Conservation (phyloP, 2,888 invertebrate genomes). For the Pogonocherus hispidulus region DNA sequence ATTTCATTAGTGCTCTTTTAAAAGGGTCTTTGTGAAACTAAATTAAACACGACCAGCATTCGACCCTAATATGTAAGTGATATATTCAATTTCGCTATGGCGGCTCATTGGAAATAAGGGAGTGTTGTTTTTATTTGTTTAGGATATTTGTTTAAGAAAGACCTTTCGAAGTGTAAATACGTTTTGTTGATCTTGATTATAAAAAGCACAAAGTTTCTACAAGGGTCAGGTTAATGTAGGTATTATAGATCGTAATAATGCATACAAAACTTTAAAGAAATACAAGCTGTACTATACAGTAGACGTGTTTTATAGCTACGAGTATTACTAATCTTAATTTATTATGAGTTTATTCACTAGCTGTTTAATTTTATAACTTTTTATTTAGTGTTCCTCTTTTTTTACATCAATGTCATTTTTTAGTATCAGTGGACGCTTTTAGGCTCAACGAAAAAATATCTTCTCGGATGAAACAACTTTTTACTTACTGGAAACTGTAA, state of each 20-base stretch:
- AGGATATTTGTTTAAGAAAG: constrained; percentile 62
- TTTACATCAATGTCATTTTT: too few species aligned
- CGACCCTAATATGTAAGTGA: constrained; percentile 55
- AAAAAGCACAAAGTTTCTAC: constrained; percentile 52
- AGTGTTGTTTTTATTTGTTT: constrained; percentile 63
- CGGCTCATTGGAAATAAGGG: constrained; percentile 53
- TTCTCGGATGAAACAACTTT: too few species aligned
- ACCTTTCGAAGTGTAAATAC: constrained; percentile 63
- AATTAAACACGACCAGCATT: constrained; percentile 47
- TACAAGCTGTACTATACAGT: too few species aligned
- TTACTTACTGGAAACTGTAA: too few species aligned
- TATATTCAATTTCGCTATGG: constrained; percentile 52
- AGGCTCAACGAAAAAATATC: too few species aligned
- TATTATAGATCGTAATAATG: constrained; percentile 41
- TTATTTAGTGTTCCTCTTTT: too few species aligned
- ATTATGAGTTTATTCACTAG: too few species aligned
- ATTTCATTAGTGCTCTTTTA: constrained; percentile 52
- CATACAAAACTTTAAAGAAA: constrained; percentile 15
- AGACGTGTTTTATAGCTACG: too few species aligned
- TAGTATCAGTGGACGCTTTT: too few species aligned
- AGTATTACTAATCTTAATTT: too few species aligned
- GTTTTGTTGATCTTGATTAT: constrained; percentile 55
- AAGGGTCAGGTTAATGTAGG: constrained; percentile 48
- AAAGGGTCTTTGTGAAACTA: constrained; percentile 53
- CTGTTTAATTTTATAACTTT: too few species aligned